Evolutionary conservation across 2,888 invertebrate genomes (phyloP), one percentile per base, ranked within the genome.

Genomic region (Spisula solida): DNA sequence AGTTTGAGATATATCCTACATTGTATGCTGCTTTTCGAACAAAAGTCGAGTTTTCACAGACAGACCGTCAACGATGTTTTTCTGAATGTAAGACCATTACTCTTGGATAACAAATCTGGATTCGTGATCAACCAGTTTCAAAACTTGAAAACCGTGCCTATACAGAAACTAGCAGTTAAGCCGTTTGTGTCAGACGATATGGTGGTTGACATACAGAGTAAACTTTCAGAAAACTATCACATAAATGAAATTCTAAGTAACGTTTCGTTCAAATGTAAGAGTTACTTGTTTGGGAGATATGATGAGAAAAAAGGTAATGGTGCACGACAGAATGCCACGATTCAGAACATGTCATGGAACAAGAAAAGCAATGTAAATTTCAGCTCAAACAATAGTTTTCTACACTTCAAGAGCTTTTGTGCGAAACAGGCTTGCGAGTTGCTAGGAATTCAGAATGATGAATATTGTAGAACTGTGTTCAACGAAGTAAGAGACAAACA

Each of bases 231-330:
- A 84, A 84, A 84, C 31, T 84, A 84, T 75, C 55, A 70, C 25
- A 18, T 84, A 6, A 29, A 70, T 25, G 84, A 84, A 47, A 70
- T 70, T 25, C 60, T 75, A n/a, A 48, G 29, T 51, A 41, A 75
- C 25, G 51, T 48, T 18, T 70, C 70, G 14, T 84, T 47, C 48
- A 84, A 70, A 29, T 47, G 47, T 25, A 84, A 84, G 29, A 47
- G 25, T 4, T 75, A 84, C 48, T 18, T 84, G 84, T 84, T 84
- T 70, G 84, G 84, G 18, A 41, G 75, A 16, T 84, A 84, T 75
- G 75, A 84, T n/a, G 84, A 84, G 70, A 70, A n/a, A 16, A 84
- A 84, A 48, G 48, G 51, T 16, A 84, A 84, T 29, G 84, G 84
- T 48, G n/a, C 10, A 84, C 20, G 84, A 8, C 70, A 84, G 29